Base-by-base conservation (phyloP, 2,797 vertebrate species). In the Dipus sagitta region DNA sequence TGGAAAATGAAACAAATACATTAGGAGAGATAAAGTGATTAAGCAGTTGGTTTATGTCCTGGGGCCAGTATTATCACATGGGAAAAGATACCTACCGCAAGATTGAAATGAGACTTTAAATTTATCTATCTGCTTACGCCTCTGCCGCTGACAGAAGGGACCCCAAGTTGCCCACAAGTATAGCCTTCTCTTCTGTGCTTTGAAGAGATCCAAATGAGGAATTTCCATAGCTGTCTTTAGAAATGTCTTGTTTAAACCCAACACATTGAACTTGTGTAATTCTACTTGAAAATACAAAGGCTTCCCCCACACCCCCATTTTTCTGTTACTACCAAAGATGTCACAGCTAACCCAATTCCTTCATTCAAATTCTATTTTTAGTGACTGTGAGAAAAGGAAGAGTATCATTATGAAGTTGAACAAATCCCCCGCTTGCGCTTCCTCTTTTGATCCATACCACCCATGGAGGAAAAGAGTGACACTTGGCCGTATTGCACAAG, bases 341-440 rank as follows among this genome's bases (percentile, higher is more conserved):
- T 98, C 97, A 98, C 95, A 93, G 95, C 96, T 98, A 98, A 98
- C 98, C 98, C 97, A 98, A 97, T 98, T 98, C 97, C 97, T 98
- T 98, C 98, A 97, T 97, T 98, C 97, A 96, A 93, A 86, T 95
- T 54, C 95, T 98, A 98, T 98, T 98, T 98, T 98, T 98, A 98
- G 98, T 94, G 96, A 97, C 96, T 97, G 97, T 98, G 97, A 96
- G 95, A 97, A 97, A 98, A 97, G 96, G 97, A 97, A 97, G 96
- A 97, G 85, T 91, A 87, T 96, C 96, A 58, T 95, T 95, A 93
- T 93, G 95, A 96, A 96, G 93, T 88, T 79, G 94, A 97, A 94
- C 95, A 97, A 97, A 96, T 88, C n/a, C 89, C 90, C 96, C 87
- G 88, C 81, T 12, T 92, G 92, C 28, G 24, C 68, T 95, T 96